Conservation (phyloP, 2,888 invertebrate genomes). For the Nomada hirtipes region DNA sequence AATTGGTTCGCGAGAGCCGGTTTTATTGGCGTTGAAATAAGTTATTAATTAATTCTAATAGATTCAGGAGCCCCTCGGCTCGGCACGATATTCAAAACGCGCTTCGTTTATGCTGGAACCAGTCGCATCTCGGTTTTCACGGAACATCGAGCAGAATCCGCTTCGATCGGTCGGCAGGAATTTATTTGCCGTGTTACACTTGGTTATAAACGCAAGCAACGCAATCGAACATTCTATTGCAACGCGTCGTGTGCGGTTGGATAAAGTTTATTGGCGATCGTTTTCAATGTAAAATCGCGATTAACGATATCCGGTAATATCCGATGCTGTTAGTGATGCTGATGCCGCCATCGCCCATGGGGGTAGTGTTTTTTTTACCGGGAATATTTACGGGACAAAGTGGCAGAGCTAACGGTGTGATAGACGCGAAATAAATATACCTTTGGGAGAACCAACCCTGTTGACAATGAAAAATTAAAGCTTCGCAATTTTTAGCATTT, state of each 20-base stretch:
- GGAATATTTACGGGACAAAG: no score
- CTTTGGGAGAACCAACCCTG: no score
- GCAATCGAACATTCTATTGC: background rate
- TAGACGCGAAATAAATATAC: no score
- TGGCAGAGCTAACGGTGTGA: no score
- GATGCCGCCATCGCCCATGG: no score
- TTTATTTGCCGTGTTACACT: slow-evolving; percentile 23
- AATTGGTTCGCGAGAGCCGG: slow-evolving; percentile 29
- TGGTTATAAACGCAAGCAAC: slow-evolving; percentile 15
- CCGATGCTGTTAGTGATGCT: background rate
- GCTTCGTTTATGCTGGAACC: slow-evolving; percentile 8
- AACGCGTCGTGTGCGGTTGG: background rate
- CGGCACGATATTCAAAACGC: slow-evolving; percentile 18
- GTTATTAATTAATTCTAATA: slow-evolving; percentile 57
- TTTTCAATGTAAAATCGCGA: slow-evolving; percentile 20
- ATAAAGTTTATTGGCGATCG: slow-evolving; percentile 15
- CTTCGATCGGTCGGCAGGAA: slow-evolving; percentile 5
- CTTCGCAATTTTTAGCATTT: no score
- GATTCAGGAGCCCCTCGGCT: slow-evolving; percentile 26
- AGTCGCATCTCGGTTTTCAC: slow-evolving; percentile 1
- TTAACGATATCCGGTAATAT: slow-evolving; percentile 24
- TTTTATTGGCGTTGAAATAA: slow-evolving; percentile 50
- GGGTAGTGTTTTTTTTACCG: no score
- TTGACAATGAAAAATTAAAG: no score
- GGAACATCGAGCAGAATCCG: slow-evolving; percentile 2